Evolutionary conservation across 2,888 invertebrate species (phyloP), one percentile per base, ranked within the genome.

Genomic region (Myopa tessellatipennis): DNA sequence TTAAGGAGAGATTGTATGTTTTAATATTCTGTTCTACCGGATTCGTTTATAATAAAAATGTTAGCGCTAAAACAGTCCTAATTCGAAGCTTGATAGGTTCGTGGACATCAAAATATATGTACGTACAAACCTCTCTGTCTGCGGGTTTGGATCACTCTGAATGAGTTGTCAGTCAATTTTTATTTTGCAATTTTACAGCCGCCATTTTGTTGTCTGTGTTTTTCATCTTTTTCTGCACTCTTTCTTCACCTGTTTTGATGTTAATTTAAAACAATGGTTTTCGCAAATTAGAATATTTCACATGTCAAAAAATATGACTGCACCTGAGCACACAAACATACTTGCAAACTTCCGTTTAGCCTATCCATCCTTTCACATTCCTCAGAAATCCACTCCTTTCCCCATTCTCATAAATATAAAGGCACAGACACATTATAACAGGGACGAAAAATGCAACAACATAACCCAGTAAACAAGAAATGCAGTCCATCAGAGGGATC

Each of bases 191-290:
- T 69, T 36, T 40, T 45, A 38, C 36, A 36, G 68, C 45, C 45
- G 68, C 68, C 40, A n/a, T 36, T 38, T 69, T 50, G 69, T 45
- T 40, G 38, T 68, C 50, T 4, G 50, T 8, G 6, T 26, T 52
- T 69, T 69, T 36, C 4, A 26, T 18, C 50, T 69, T 8, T 4
- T 26, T 45, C 36, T 63, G 34, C 40, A n/a, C n/a, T 36, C 4
- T 16, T 3, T 8, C 65, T 34, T 38, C 18, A 40, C 40, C 40
- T 40, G n/a, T 45, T 45, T 45, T 26, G 45, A 63, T 63, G 63
- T 69, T 50, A 52, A 69, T 52, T 69, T 69, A 69, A 38, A 69
- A 69, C 69, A 69, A 69, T 69, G 69, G 69, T 14, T 50, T 69
- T 69, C 50, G 69, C 52, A 52, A 69, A 69, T 45, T 69, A 69